Evolutionary conservation across 2,113 vertebrate species (phyloP).

Genomic region (Catharus fuscescens): DNA sequence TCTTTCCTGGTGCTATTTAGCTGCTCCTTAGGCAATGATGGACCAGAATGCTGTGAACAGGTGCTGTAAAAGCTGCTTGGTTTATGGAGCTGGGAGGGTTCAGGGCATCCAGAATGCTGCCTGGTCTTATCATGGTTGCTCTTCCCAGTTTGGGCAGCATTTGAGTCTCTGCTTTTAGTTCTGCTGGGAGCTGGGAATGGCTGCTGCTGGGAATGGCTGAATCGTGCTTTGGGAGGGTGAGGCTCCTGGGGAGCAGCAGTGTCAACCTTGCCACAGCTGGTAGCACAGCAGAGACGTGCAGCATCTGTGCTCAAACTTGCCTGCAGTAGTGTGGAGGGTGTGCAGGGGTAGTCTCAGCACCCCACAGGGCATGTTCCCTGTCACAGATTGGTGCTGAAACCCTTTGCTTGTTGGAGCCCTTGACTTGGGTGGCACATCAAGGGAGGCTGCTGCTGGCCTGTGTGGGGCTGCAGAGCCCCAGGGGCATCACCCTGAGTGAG

Average conservation of each 20-base stretch:
- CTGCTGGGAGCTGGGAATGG: not conserved
- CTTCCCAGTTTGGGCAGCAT: not conserved
- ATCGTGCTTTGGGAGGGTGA: not conserved
- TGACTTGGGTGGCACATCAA: fast-evolving
- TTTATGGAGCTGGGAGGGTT: not conserved
- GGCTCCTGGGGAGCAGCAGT: not conserved
- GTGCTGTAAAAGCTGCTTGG: not conserved
- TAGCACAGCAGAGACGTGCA: not conserved
- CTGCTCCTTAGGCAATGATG: not conserved
- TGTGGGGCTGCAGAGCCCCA: not conserved
- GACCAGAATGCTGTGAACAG: not conserved
- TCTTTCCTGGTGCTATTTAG: not conserved
- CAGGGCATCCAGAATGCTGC: not conserved
- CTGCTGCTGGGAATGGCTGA: not conserved
- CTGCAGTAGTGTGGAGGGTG: not conserved
- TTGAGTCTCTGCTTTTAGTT: not conserved
- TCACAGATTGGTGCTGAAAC: not conserved
- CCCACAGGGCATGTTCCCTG: not conserved
- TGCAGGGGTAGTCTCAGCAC: not conserved
- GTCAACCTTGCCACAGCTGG: not conserved
- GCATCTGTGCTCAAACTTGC: not conserved
- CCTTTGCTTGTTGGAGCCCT: not conserved
- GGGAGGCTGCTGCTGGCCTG: not conserved
- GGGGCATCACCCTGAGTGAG: fast-evolving
- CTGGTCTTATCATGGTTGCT: fast-evolving